Evolutionary conservation across 92 coral and sea anemone genomes (phyloP).

Genomic region (Scolanthus callimorphus): DNA sequence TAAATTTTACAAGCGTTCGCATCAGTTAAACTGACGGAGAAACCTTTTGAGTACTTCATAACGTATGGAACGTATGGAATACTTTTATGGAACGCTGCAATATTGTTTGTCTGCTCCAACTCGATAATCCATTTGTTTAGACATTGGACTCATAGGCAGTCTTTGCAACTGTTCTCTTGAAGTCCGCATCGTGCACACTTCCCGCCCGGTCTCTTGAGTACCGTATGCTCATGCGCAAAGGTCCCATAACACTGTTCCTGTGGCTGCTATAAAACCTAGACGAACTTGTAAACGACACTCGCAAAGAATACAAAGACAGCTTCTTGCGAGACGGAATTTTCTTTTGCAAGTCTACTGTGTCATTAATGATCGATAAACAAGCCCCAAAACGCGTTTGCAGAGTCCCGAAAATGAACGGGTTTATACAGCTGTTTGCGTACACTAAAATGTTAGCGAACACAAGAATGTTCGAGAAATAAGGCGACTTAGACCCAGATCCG

Average conservation of each 20-base stretch:
- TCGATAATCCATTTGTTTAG: no score
- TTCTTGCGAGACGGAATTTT: neutral
- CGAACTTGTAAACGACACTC: slow-evolving; percentile 35
- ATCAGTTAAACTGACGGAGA: no score
- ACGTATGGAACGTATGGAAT: no score
- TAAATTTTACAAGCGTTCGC: no score
- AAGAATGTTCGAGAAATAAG: slow-evolving; percentile 42
- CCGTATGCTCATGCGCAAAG: no score
- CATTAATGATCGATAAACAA: slow-evolving; percentile 20
- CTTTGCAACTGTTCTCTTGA: no score
- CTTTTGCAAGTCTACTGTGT: slow-evolving; percentile 6
- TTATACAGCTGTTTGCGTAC: slow-evolving; percentile 83
- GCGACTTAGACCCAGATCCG: slow-evolving; percentile 44
- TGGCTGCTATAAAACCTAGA: neutral
- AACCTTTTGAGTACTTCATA: no score
- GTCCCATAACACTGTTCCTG: neutral
- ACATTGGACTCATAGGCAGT: no score
- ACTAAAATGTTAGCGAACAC: slow-evolving; percentile 77
- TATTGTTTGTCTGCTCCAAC: no score
- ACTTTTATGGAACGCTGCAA: no score
- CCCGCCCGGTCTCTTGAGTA: no score
- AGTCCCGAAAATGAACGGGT: slow-evolving; percentile 95
- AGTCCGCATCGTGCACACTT: no score
- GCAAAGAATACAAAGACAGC: slow-evolving; percentile 40
- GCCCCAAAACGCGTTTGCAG: slow-evolving; percentile 52